A percentile compares a stretch with the other conserved stretches of the same genome.
These are phyloP conservation scores for Chalcis sispes DNA, from an alignment of 2,888 invertebrate genomes.

Conservation along the genomic window DNA sequence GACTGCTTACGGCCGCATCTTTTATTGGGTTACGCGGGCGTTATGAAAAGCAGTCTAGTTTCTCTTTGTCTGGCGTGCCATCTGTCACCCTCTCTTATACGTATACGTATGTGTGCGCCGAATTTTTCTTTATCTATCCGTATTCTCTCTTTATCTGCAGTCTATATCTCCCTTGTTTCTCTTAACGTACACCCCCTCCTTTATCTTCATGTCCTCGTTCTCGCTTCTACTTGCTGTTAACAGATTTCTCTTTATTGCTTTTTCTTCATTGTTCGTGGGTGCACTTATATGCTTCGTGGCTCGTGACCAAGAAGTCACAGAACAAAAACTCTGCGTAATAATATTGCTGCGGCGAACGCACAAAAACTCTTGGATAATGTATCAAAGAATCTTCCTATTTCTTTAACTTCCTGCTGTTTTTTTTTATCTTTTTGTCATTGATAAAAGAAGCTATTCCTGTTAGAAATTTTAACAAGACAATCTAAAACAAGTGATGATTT, in stretches of 20 bases:
- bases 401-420: too few species aligned
- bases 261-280: conserved; percentile 41
- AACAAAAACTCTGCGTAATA: conserved; percentile 18
- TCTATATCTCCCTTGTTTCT: not conserved
- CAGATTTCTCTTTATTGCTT: conserved; percentile 51
- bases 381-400: too few species aligned
- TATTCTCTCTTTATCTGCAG: not conserved
- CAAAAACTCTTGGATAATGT: too few species aligned
- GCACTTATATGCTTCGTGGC: conserved; percentile 25
- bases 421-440: too few species aligned
- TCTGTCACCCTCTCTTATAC: conserved; percentile 66
- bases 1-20: conserved; percentile 39
- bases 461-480: too few species aligned
- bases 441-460: too few species aligned
- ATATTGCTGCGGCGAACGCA: conserved; percentile 23
- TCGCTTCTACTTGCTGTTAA: not conserved
- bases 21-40: conserved; percentile 69
- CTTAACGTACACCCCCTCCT: conserved; percentile 10
- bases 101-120: not conserved
- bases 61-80: conserved; percentile 70
- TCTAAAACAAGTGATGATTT: too few species aligned
- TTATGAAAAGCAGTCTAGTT: conserved; percentile 63
- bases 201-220: not conserved
- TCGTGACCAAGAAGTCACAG: conserved; percentile 37
- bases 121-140: conserved; percentile 54